Evolutionary conservation across 2,888 invertebrate species (phyloP).

Genomic region (Chrysina gloriosa): DNA sequence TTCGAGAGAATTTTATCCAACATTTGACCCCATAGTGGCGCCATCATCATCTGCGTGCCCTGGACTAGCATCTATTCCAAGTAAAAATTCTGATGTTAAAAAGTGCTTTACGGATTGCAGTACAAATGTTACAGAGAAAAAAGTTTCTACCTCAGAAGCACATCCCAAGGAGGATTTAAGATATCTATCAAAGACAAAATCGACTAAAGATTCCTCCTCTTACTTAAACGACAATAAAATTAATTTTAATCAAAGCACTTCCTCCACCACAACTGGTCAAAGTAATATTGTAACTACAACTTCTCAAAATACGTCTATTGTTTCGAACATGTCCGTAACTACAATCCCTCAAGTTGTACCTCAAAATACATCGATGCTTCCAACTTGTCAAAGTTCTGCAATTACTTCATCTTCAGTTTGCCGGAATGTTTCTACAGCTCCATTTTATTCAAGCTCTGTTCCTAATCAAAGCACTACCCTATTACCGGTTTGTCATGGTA

Average conservation of each 20-base stretch:
- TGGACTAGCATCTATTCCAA: slow-evolving; percentile 23
- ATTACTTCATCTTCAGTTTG: not conserved
- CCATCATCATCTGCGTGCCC: slow-evolving; percentile 30
- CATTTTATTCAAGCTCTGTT: not conserved
- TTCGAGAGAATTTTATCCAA: slow-evolving; percentile 58
- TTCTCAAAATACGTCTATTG: slow-evolving; percentile 5
- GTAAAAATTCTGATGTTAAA: slow-evolving; percentile 24
- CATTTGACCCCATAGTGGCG: slow-evolving; percentile 46
- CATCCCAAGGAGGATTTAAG: slow-evolving; percentile 9
- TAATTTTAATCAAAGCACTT: not conserved
- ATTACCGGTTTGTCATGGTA: no score
- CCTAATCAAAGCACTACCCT: no score
- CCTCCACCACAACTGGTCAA: slow-evolving; percentile 14
- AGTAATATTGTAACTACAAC: slow-evolving; percentile 8
- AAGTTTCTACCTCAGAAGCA: not conserved
- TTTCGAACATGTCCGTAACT: not conserved
- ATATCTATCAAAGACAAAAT: slow-evolving; percentile 11
- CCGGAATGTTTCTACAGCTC: not conserved
- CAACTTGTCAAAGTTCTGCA: slow-evolving; percentile 2
- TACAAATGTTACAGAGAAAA: slow-evolving; percentile 8
- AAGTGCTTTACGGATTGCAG: slow-evolving; percentile 17
- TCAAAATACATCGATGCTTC: not conserved
- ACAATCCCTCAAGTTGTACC: no score
- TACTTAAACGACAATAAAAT: not conserved
- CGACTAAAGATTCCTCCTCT: not conserved